These are phyloP conservation scores for Zhuqinia jingwanae DNA, from an alignment of 2,888 invertebrate genomes.

Conservation along the genomic window DNA sequence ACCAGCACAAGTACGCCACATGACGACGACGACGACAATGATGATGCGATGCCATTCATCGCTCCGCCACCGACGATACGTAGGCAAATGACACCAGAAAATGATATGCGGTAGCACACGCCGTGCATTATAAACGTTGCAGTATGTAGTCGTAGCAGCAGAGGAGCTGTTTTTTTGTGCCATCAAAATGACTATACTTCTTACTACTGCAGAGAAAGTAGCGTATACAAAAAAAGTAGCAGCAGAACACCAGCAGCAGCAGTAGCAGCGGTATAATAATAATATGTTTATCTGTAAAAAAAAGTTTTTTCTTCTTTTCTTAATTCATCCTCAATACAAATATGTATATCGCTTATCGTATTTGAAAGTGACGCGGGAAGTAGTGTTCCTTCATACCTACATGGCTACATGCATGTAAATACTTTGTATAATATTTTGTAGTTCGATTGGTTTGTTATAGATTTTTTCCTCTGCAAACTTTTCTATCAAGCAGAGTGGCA, in stretches of 20 bases:
- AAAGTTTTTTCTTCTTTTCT: background rate
- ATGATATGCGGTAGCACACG: slow-evolving; percentile 50
- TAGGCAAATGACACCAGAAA: slow-evolving; percentile 52
- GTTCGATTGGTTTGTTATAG: slow-evolving; percentile 2
- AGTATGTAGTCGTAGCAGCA: background rate
- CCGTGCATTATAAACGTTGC: slow-evolving; percentile 27
- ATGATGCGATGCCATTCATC: slow-evolving; percentile 44
- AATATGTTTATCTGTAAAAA: background rate
- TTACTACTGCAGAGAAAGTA: too few relatives aligned
- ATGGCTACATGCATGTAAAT: too few relatives aligned
- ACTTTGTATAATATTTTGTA: slow-evolving; percentile 16
- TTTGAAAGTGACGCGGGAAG: too few relatives aligned
- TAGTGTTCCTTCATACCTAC: too few relatives aligned
- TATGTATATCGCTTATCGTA: too few relatives aligned
- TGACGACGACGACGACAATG: too few relatives aligned
- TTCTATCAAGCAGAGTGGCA: background rate
- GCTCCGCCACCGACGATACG: background rate
- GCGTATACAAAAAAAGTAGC: too few relatives aligned
- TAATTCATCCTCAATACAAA: too few relatives aligned
- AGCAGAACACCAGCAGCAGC: too few relatives aligned
- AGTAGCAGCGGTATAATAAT: background rate
- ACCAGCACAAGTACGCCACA: too few relatives aligned
- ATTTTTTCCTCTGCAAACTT: background rate
- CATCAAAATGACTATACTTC: background rate
- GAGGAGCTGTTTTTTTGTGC: background rate